Evolutionary conservation across 2,113 vertebrate species (phyloP).

Genomic region (Pipa parva): DNA sequence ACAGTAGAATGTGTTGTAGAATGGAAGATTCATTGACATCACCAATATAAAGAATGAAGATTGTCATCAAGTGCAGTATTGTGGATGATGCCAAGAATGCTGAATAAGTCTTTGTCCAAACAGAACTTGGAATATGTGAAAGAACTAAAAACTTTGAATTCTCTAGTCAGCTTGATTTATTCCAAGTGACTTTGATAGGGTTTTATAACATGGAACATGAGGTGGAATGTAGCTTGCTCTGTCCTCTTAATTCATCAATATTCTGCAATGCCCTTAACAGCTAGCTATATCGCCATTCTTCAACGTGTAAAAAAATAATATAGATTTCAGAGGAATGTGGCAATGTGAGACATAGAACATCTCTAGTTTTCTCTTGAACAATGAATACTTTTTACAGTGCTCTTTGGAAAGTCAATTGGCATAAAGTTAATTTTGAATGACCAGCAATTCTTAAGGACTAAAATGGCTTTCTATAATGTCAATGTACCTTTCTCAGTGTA

Average conservation of each 20-base stretch:
- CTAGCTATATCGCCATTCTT: no score
- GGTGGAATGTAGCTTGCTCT: neutral
- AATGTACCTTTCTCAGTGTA: no score
- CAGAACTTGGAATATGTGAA: neutral
- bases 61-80: slow-evolving; percentile 9
- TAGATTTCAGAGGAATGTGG: no score
- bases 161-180: neutral
- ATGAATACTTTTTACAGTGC: no score
- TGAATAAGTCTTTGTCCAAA: slow-evolving; percentile 21
- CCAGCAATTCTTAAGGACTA: no score
- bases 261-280: neutral
- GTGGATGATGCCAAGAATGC: slow-evolving; percentile 16
- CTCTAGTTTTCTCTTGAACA: no score
- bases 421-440: no score
- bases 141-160: neutral
- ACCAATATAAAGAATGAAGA: neutral
- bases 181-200: neutral
- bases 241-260: neutral
- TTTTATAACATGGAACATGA: neutral
- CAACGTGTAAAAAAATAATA: no score
- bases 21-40: slow-evolving; percentile 12
- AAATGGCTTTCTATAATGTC: no score
- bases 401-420: no score
- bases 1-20: slow-evolving; percentile 4
- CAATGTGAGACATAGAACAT: no score